Conservation (phyloP, 2,113 vertebrate species). For the Chiloscyllium plagiosum region DNA sequence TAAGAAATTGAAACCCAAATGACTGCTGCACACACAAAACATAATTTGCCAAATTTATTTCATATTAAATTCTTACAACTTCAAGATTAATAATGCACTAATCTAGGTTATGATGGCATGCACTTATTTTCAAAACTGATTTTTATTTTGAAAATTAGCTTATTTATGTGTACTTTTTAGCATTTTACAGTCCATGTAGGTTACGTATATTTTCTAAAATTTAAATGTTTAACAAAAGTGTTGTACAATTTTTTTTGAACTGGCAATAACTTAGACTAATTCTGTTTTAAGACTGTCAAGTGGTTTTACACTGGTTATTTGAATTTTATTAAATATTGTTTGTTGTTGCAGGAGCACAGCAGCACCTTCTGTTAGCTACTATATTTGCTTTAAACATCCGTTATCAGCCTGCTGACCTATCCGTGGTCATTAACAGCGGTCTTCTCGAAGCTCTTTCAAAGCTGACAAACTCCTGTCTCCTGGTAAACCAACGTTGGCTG, state of each 20-base stretch:
- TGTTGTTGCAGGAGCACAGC: slow-evolving; percentile 54
- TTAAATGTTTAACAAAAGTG: neutral
- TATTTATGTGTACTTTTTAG: neutral
- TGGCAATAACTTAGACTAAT: too few relatives aligned
- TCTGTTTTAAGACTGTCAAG: neutral
- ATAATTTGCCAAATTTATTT: neutral
- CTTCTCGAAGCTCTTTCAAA: slow-evolving; percentile 61
- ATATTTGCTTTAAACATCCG: slow-evolving; percentile 65
- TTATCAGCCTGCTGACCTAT: slow-evolving; percentile 63
- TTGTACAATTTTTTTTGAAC: neutral
- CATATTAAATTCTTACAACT: neutral
- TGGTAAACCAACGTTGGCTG: slow-evolving; percentile 65
- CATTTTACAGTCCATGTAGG: neutral
- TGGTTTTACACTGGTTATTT: neutral
- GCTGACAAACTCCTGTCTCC: slow-evolving; percentile 60
- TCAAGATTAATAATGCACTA: neutral
- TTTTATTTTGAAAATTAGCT: neutral
- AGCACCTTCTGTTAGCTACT: slow-evolving; percentile 64
- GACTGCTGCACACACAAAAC: neutral
- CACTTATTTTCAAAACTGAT: neutral
- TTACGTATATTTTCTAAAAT: neutral
- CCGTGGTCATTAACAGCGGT: slow-evolving; percentile 58
- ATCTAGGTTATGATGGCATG: neutral
- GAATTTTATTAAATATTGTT: neutral
- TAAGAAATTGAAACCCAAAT: neutral